Percentiles rank a stretch among this genome's conserved stretches.
phyloP scores from a whole-genome alignment of 2,888 invertebrate species.

The Physocephala rufipes region DNA sequence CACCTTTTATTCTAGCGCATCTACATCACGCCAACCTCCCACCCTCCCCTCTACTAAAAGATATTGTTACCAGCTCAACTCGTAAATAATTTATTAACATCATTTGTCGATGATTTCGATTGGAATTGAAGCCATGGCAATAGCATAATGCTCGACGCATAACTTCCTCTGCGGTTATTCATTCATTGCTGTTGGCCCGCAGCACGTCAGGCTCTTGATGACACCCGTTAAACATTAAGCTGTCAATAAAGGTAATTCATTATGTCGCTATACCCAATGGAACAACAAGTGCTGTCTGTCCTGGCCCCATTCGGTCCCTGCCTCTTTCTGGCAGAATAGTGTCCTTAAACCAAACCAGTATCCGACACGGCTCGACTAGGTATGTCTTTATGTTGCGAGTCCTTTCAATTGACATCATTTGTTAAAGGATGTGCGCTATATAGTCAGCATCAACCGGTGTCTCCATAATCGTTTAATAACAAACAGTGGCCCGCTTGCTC shows the following conservation, averaged over 20 bases:
- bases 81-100: constrained; percentile 42
- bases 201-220: constrained; percentile 42
- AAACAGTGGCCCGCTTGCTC: neutral
- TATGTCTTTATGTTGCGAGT: constrained; percentile 11
- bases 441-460: neutral
- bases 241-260: constrained; percentile 67
- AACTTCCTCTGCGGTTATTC: neutral
- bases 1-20: too few relatives aligned
- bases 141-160: neutral
- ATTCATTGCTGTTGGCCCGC: neutral
- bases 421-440: constrained; percentile 7
- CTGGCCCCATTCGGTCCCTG: neutral
- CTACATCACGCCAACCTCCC: too few relatives aligned
- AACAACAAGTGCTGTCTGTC: constrained; percentile 33
- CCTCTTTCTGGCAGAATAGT: too few relatives aligned
- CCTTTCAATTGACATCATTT: constrained; percentile 26
- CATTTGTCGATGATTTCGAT: constrained; percentile 37
- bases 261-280: constrained; percentile 56
- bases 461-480: constrained; percentile 17
- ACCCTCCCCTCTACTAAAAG: neutral
- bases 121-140: constrained; percentile 24
- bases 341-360: too few relatives aligned
- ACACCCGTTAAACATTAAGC: constrained; percentile 65
- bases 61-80: constrained; percentile 13
- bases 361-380: too few relatives aligned